Evolutionary conservation across 1,140 invertebrate genomes (phyloP).

Genomic region (Sinonovacula constricta): DNA sequence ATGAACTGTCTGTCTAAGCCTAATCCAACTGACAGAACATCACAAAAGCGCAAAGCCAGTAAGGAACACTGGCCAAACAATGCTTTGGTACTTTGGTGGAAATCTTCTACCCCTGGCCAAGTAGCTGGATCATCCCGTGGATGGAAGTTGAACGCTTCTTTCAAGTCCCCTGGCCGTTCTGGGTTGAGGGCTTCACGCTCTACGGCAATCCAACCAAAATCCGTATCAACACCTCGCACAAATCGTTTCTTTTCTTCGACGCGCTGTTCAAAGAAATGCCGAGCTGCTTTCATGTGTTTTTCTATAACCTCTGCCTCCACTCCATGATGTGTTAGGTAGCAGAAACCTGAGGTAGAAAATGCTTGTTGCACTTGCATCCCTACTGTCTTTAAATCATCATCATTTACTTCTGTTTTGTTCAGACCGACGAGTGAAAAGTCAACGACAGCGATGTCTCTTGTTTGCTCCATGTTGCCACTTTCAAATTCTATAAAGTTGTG

Average conservation of each 20-base stretch:
- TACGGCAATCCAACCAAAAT: constrained; percentile 49
- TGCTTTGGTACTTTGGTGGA: neutral
- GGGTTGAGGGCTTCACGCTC: constrained; percentile 38
- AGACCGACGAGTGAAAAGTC: too few relatives aligned
- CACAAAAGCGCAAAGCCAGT: constrained; percentile 12
- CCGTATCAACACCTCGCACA: constrained; percentile 15
- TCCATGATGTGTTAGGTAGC: constrained; percentile 57
- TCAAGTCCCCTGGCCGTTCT: constrained; percentile 27
- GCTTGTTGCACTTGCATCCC: constrained; percentile 41
- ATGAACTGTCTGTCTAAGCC: constrained; percentile 11
- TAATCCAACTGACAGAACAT: constrained; percentile 23
- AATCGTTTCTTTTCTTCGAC: constrained; percentile 43
- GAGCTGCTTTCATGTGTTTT: constrained; percentile 36
- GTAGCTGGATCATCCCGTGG: constrained; percentile 5
- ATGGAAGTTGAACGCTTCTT: constrained; percentile 39
- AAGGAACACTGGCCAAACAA: constrained; percentile 1
- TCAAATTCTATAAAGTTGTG: too few relatives aligned
- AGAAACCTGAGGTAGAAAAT: constrained; percentile 45
- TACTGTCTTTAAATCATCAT: too few relatives aligned
- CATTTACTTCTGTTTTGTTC: too few relatives aligned
- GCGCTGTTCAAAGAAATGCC: constrained; percentile 41
- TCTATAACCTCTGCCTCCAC: constrained; percentile 24
- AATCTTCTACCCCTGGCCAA: constrained; percentile 18
- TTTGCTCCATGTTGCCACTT: too few relatives aligned
- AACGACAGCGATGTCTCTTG: too few relatives aligned